Evolutionary conservation across 30 jellyfish, hydroid and myxozoan genomes (phyloP).

Genomic region (Aurelia aurita): DNA sequence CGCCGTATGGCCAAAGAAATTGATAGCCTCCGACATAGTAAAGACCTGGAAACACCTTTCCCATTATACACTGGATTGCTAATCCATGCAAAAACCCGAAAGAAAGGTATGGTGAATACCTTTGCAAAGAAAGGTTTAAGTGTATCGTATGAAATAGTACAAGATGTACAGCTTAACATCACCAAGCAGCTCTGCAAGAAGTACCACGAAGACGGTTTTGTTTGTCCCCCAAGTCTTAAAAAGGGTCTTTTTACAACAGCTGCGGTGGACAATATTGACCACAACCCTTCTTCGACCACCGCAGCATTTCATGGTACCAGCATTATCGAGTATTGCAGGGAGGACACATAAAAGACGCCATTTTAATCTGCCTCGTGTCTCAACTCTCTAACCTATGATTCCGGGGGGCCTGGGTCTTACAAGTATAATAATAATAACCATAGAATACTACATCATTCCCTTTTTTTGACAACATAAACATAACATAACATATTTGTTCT

Average conservation of each 20-base stretch:
- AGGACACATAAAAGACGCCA: too few species aligned
- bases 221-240: slow-evolving; percentile 29
- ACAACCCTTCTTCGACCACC: too few species aligned
- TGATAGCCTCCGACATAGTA: not conserved
- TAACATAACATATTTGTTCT: too few species aligned
- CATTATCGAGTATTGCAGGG: too few species aligned
- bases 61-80: not conserved
- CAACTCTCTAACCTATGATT: too few species aligned
- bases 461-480: too few species aligned
- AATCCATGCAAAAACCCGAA: not conserved
- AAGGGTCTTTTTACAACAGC: slow-evolving; percentile 2
- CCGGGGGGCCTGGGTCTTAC: too few species aligned
- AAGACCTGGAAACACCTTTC: slow-evolving; percentile 1
- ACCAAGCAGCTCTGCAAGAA: slow-evolving; percentile 20
- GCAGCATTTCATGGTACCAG: too few species aligned
- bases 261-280: not conserved
- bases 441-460: too few species aligned
- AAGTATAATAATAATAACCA: too few species aligned
- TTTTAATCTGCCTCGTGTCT: too few species aligned
- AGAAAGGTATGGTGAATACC: slow-evolving; percentile 1
- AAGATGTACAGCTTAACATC: not conserved
- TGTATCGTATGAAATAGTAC: slow-evolving; percentile 19
- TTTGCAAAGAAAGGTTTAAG: slow-evolving; percentile 1
- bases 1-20: not conserved
- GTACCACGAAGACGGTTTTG: slow-evolving; percentile 22